Evolutionary conservation across 1,140 invertebrate species (phyloP), one percentile per base, ranked within the genome.

Genomic region (Pinna nobilis): DNA sequence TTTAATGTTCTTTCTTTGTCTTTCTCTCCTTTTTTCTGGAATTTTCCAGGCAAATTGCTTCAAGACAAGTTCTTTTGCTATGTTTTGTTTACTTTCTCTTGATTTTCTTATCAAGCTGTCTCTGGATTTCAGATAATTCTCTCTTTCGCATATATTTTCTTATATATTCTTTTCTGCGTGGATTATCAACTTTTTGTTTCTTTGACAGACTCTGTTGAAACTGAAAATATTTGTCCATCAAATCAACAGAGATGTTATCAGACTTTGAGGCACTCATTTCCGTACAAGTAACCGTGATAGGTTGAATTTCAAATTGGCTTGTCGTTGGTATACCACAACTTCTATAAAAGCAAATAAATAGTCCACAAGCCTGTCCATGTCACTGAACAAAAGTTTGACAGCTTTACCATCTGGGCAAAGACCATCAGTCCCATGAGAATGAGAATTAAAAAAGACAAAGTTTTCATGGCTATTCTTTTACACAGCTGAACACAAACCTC

Each of bases 371-470:
- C 30, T 28, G 25, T 61, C 35, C 37, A 44, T 61, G 20, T 44
- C 25, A 23, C 23, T 23, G 23, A 61, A 61, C 15, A 37, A 23
- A 23, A 61, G 28, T 61, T 61, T 20, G 9, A 61, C 35, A 41
- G 59, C 59, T 41, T 20, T 64, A 13, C 61, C 61, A 64, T 64
- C 60, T 23, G 44, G 37, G 25, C n/a, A 64, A 18, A 64, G 20
- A 41, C 60, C 60, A 47, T 49, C 61, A n/a, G 9, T n/a, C 49
- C 39, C 33, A 41, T 63, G 60, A 20, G 60, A 63, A 39, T 63
- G 60, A 39, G 33, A 39, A 41, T 64, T 41, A 64, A 64, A 64
- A 18, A 64, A 47, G 9, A 64, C 61, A 28, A n/a, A 28, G 23
- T 13, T 25, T 13, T 15, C 32, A 11, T 64, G 23, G 13, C 32